These are phyloP conservation scores for Ericerus pela DNA, from an alignment of 1,140 invertebrate genomes.

Conservation along the genomic window DNA sequence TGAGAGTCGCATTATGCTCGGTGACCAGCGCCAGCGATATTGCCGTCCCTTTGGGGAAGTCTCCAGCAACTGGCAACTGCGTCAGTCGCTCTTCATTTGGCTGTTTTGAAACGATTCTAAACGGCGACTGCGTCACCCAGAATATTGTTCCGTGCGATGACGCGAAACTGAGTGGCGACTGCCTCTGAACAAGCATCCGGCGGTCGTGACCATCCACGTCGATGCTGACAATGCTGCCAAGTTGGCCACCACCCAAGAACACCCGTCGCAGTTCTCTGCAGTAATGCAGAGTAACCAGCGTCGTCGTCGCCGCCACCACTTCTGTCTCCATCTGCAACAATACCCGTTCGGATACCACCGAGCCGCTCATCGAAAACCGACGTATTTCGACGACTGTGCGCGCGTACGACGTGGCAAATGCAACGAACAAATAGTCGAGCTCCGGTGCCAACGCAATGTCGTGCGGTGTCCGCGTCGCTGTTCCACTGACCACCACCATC, in stretches of 20 bases:
- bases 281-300: conserved; percentile 37
- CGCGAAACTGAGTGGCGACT: too few species aligned
- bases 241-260: conserved; percentile 39
- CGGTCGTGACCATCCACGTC: conserved; percentile 34
- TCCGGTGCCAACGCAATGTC: conserved; percentile 45
- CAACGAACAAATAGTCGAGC: conserved; percentile 46
- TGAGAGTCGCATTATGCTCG: too few species aligned
- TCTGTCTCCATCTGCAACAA: conserved; percentile 39
- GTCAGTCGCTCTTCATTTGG: too few species aligned
- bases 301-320: too few species aligned
- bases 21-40: too few species aligned
- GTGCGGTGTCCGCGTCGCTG: conserved; percentile 38
- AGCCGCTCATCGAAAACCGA: conserved; percentile 40
- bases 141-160: too few species aligned
- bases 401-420: conserved; percentile 32
- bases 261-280: conserved; percentile 35
- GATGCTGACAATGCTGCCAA: conserved; percentile 38
- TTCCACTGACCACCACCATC: conserved; percentile 38
- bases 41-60: too few species aligned
- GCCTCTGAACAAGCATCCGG: too few species aligned
- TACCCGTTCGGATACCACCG: conserved; percentile 30
- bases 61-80: too few species aligned
- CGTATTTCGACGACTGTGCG: conserved; percentile 42
- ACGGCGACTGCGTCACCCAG: too few species aligned
- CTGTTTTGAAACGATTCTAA: too few species aligned